Base-by-base conservation (phyloP, 53 echinoderm and acorn worm species). In the Arbacia lixula region DNA sequence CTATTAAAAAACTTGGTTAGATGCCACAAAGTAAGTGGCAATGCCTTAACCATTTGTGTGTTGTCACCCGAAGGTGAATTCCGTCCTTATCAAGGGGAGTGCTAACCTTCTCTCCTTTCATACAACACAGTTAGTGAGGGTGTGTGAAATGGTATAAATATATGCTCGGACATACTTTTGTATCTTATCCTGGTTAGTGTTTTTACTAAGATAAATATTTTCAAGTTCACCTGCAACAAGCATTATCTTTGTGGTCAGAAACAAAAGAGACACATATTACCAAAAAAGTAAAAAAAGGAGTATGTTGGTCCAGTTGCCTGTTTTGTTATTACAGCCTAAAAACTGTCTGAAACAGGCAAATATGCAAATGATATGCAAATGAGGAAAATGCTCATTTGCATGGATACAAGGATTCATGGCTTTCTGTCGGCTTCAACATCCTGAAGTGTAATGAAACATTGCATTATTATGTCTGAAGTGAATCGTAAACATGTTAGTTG, bases 31-130 rank as follows among this genome's bases (percentile, higher is more conserved):
- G 99, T 97, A 99, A 87, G 94, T 92, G 94, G 87, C 99, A 99
- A 83, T 99, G 99, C 99, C 99, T 99, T 91, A 99, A 99, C 99
- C 99, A 88, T 94, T 91, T 94, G 85, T 99, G 99, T 99, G 99
- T 99, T 99, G 92, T 93, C 94, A 87, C 94, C 94, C 84, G 38
- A 87, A 90, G 94, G 94, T 89, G 94, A 92, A 89, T 94, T 98
- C 99, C 99, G 99, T 99, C 99, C 99, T 99, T 94, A 92, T 94
- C 94, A 99, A 99, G 99, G 98, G 98, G 99, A 99, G 99, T 99
- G 99, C 99, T 99, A 99, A 94, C 99, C 94, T 92, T 90, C 98
- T 95, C 94, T 99, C 99, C 99, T 99, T 99, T 99, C 99, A 92
- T 95, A 99, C 99, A 99, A 99, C 99, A 99, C 99, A 84, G 0